These are phyloP conservation scores for Temnothorax curvispinosus DNA, from an alignment of 1,140 invertebrate genomes.

Conservation along the genomic window DNA sequence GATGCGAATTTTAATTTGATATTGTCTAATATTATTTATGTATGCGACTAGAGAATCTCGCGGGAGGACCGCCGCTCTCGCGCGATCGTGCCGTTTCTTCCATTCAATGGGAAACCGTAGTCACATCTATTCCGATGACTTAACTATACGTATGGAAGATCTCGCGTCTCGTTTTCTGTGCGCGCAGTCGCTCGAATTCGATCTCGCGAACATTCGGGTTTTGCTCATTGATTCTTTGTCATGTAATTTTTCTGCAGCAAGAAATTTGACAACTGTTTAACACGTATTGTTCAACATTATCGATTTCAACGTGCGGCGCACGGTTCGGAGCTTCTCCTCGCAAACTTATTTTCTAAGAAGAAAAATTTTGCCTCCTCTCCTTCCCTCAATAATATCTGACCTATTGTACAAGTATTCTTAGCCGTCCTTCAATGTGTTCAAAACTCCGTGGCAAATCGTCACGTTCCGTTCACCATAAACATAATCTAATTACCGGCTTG, in stretches of 20 bases:
- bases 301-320: background rate
- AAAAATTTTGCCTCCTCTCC: background rate
- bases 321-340: background rate
- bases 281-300: background rate
- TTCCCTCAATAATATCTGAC: constrained; percentile 14
- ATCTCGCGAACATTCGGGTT: no score
- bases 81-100: constrained; percentile 56
- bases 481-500: constrained; percentile 60
- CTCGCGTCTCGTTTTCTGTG: background rate
- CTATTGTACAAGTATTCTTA: constrained; percentile 46
- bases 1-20: constrained; percentile 81
- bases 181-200: background rate
- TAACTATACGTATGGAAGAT: background rate
- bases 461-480: constrained; percentile 42
- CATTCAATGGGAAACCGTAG: constrained; percentile 55
- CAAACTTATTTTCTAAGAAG: constrained; percentile 4
- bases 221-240: background rate
- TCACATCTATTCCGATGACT: constrained; percentile 4
- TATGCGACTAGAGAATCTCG: constrained; percentile 68
- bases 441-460: constrained; percentile 37
- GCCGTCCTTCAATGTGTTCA: constrained; percentile 49
- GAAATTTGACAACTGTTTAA: background rate
- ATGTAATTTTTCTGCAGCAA: no score
- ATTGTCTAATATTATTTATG: constrained; percentile 82
- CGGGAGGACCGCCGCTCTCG: background rate